Evolutionary conservation across 2,113 vertebrate species (phyloP).

Genomic region (Parotia lawesii): DNA sequence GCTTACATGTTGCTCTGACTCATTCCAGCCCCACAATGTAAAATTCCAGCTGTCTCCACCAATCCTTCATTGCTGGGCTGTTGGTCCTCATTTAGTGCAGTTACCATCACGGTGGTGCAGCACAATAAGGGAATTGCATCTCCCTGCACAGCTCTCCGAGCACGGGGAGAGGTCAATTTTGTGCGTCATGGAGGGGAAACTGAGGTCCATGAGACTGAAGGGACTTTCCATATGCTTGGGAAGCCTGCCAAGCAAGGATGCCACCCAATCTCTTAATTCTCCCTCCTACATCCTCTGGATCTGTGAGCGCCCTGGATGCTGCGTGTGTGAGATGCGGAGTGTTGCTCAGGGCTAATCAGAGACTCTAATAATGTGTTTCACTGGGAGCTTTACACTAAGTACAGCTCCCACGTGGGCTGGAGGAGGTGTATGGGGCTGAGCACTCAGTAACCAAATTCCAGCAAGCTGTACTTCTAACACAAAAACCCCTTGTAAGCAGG

Average conservation of each 20-base stretch:
- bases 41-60: neutral
- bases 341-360: neutral
- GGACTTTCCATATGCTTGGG: neutral
- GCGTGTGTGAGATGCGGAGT: neutral
- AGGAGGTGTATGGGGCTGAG: neutral
- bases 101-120: neutral
- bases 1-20: slow-evolving; percentile 7
- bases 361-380: neutral
- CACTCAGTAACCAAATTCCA: neutral
- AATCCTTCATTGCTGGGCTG: neutral
- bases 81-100: neutral
- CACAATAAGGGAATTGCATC: neutral
- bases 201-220: neutral
- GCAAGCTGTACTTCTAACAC: neutral
- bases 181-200: neutral
- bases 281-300: neutral
- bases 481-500: neutral
- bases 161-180: neutral
- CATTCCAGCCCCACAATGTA: neutral
- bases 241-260: neutral
- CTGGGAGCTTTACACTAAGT: neutral
- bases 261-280: neutral
- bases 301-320: neutral
- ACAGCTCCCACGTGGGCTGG: neutral
- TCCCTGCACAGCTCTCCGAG: neutral